Evolutionary conservation across 2,113 vertebrate species (phyloP).

Genomic region (Paedocypris sp.): DNA sequence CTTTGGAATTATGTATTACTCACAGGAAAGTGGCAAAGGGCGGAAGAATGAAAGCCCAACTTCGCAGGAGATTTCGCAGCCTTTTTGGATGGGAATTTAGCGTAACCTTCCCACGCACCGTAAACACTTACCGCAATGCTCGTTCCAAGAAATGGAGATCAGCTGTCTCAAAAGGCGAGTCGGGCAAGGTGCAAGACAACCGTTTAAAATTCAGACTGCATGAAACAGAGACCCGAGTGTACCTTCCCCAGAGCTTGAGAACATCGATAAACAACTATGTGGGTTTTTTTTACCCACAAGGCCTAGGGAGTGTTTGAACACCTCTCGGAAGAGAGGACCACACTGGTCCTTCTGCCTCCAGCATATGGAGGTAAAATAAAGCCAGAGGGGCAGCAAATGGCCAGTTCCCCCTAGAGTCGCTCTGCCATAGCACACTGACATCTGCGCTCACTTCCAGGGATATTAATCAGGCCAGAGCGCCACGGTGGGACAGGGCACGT

Average conservation of each 20-base stretch:
- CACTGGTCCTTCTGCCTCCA: slow-evolving; percentile 34
- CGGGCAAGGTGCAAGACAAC: not conserved
- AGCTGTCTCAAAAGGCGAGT: not conserved
- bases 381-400: slow-evolving; percentile 50
- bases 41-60: slow-evolving; percentile 51
- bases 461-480: slow-evolving; percentile 38
- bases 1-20: slow-evolving; percentile 47
- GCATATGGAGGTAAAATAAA: slow-evolving; percentile 55
- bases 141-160: not conserved
- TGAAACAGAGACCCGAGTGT: not conserved
- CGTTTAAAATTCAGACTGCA: not conserved
- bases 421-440: slow-evolving; percentile 44
- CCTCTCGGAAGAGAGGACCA: slow-evolving; percentile 46
- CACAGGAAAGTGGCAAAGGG: slow-evolving; percentile 44
- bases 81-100: slow-evolving; percentile 27
- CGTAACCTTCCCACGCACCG: not conserved
- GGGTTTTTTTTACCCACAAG: not conserved
- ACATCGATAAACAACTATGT: not conserved
- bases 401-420: slow-evolving; percentile 45
- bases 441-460: slow-evolving; percentile 37
- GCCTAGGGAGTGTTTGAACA: slow-evolving; percentile 13
- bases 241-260: not conserved
- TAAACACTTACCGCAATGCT: not conserved
- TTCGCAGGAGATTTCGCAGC: slow-evolving; percentile 38
- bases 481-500: not conserved